Evolutionary conservation across 2,113 vertebrate genomes (phyloP).

Genomic region (Corythoichthys haematopterus): DNA sequence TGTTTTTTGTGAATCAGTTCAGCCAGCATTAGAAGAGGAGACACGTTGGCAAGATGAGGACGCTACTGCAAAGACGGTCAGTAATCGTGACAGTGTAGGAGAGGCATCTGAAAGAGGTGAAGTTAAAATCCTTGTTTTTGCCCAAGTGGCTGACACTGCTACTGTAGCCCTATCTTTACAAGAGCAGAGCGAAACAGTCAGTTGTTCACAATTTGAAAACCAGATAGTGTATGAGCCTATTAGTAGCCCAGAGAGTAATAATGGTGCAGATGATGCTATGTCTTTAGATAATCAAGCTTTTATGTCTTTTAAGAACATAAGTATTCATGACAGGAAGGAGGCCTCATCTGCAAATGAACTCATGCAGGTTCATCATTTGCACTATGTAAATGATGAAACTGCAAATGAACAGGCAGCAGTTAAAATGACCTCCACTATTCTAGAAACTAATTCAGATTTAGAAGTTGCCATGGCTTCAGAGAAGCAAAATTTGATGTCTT

Average conservation of each 20-base stretch:
- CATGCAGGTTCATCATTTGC: not conserved
- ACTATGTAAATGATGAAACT: not conserved
- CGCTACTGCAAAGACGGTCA: not conserved
- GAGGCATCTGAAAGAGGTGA: slow-evolving; percentile 27
- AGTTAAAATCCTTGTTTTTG: slow-evolving; percentile 38
- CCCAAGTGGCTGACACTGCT: slow-evolving; percentile 23
- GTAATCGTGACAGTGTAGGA: not conserved
- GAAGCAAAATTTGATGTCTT: not conserved
- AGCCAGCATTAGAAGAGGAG: slow-evolving; percentile 23
- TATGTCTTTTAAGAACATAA: slow-evolving; percentile 35
- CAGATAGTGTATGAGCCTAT: slow-evolving; percentile 64
- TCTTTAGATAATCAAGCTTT: slow-evolving; percentile 21
- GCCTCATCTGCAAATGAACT: slow-evolving; percentile 7
- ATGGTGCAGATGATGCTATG: slow-evolving; percentile 29
- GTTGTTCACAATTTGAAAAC: slow-evolving; percentile 26
- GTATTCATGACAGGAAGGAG: slow-evolving; percentile 13
- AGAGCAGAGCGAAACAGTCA: slow-evolving; percentile 29
- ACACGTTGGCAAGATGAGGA: not conserved
- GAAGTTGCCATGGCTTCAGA: not conserved
- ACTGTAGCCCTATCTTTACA: slow-evolving; percentile 24
- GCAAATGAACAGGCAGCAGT: not conserved
- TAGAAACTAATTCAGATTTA: not conserved
- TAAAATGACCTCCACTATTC: not conserved
- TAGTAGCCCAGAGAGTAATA: slow-evolving; percentile 62
- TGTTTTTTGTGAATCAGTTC: slow-evolving; percentile 20